Conservation (phyloP, 1,140 invertebrate species). For the Pogonus chalceus region DNA sequence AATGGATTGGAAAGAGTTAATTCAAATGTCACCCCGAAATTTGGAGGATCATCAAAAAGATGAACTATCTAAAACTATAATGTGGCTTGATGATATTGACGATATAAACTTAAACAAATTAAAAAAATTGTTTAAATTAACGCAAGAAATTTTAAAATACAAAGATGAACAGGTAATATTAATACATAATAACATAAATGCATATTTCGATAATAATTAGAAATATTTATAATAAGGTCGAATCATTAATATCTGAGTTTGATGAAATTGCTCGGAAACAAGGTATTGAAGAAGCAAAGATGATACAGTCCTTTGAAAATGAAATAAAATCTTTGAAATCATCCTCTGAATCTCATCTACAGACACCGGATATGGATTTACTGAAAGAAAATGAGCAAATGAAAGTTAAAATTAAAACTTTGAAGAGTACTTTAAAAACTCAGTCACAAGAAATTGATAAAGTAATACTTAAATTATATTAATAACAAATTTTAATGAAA, state of each 20-base stretch:
- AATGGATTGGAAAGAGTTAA: constrained; percentile 49
- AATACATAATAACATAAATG: neutral
- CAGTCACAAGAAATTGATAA: constrained; percentile 20
- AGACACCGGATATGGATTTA: constrained; percentile 20
- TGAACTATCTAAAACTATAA: constrained; percentile 45
- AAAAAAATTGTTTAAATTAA: constrained; percentile 42
- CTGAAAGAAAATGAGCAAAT: constrained; percentile 37
- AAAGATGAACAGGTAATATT: constrained; percentile 52
- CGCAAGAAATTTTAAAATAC: constrained; percentile 53
- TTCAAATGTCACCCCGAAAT: constrained; percentile 42
- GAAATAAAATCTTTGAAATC: constrained; percentile 10
- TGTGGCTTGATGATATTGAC: constrained; percentile 48
- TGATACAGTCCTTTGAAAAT: constrained; percentile 21
- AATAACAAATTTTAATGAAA: constrained; percentile 8
- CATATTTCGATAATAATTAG: constrained; percentile 9
- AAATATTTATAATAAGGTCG: constrained; percentile 30
- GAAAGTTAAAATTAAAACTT: constrained; percentile 40
- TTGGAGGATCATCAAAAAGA: constrained; percentile 49
- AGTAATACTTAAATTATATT: constrained; percentile 12
- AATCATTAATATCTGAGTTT: constrained; percentile 40
- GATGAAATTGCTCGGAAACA: constrained; percentile 38
- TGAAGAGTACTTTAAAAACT: constrained; percentile 40
- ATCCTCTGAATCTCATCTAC: neutral
- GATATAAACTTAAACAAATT: constrained; percentile 43
- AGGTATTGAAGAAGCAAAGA: constrained; percentile 32